A percentile compares a stretch with the other conserved stretches of the same genome.
These are phyloP conservation scores for Catamblyrhynchus diadema DNA, from an alignment of 2,797 vertebrate genomes.

Conservation along the genomic window DNA sequence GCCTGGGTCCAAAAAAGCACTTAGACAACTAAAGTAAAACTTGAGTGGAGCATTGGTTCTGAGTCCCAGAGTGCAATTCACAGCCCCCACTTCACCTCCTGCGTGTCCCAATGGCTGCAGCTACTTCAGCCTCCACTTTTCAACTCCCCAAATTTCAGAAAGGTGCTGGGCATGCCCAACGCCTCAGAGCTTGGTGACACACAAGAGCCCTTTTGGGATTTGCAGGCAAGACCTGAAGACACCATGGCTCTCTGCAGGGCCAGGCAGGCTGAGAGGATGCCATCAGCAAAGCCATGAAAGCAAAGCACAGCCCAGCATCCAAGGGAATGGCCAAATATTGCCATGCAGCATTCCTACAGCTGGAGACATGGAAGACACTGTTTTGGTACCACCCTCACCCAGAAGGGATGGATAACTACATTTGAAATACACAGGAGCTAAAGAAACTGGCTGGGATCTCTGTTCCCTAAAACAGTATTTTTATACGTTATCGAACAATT, in stretches of 20 bases:
- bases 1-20: slow-evolving; percentile 33
- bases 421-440: neutral
- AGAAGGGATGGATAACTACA: neutral
- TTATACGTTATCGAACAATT: neutral
- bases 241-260: rapidly evolving
- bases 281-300: neutral
- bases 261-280: neutral
- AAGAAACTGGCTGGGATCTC: neutral
- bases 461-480: neutral
- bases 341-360: neutral
- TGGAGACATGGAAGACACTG: neutral
- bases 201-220: neutral
- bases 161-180: neutral
- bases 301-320: neutral
- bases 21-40: neutral
- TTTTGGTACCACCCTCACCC: neutral
- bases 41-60: neutral
- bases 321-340: rapidly evolving
- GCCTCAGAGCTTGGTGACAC: rapidly evolving
- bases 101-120: rapidly evolving
- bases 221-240: neutral
- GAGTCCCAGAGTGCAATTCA: neutral
- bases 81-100: neutral
- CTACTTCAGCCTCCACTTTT: neutral
- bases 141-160: neutral